phyloP scores from a whole-genome alignment of 2,888 invertebrate species.

The Eristalinus sepulchralis region DNA sequence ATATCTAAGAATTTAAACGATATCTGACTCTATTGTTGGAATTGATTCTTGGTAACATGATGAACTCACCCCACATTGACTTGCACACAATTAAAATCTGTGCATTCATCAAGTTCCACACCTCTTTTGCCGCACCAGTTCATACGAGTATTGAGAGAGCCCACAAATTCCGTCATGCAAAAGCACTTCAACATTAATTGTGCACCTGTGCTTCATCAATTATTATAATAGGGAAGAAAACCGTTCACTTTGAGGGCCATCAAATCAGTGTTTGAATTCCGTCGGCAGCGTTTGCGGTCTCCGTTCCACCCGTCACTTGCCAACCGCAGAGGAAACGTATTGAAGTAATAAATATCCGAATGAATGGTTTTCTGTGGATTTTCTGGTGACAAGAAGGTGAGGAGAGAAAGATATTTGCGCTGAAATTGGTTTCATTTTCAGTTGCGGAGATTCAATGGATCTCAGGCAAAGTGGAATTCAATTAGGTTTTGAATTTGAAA shows the following conservation, averaged over 20 bases:
- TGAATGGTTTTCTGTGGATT: conserved; percentile 19
- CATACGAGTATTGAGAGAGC: neutral
- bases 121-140: neutral
- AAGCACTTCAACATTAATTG: neutral
- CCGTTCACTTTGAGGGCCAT: neutral
- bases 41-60: too few species aligned
- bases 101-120: neutral
- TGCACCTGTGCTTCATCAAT: conserved; percentile 27
- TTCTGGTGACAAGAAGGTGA: neutral
- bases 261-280: conserved; percentile 1
- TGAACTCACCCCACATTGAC: too few species aligned
- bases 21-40: too few species aligned
- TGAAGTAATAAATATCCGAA: conserved; percentile 22
- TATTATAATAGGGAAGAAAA: conserved; percentile 4
- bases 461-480: neutral
- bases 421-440: conserved; percentile 8
- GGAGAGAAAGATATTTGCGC: neutral
- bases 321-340: neutral
- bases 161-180: neutral
- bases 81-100: neutral
- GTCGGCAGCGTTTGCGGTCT: conserved; percentile 16
- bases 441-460: neutral
- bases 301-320: neutral
- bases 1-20: too few species aligned
- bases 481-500: neutral